Evolutionary conservation across 1,140 invertebrate genomes (phyloP), one percentile per base, ranked within the genome.

Genomic region (Dendrolimus kikuchii): DNA sequence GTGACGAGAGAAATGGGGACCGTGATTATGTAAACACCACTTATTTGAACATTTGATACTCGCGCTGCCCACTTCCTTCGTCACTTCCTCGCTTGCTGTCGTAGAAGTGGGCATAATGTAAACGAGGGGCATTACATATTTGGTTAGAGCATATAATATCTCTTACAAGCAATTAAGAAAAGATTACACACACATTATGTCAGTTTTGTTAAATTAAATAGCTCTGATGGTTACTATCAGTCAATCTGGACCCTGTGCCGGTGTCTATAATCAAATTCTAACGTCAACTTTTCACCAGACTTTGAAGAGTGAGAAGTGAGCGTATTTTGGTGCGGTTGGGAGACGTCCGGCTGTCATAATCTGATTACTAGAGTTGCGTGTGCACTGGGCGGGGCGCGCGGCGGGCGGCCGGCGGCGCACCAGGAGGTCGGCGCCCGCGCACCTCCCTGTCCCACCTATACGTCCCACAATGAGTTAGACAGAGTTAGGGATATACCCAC

Each of bases 301-400:
- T 67, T 54, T 75, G 73, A 81, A 67, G 68, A 72, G 71, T 81
- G 77, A 84, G 68, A 76, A 81, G 78, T 72, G 66, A 43, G n/a
- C 42, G 50, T 42, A 51, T 41, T 44, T 23, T 44, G 42, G 65
- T 72, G 66, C 68, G 62, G 61, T 64, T 64, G 74, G 60, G 52
- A 77, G 77, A 79, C 71, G 66, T 59, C 55, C 55, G 70, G 68
- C 79, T 83, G 82, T 86, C 82, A 83, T 83, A 86, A 86, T 86
- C 78, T 81, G 82, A 86, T 86, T 85, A 85, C 81, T 80, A 80
- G 78, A 78, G 77, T 60, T 79, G 74, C 60, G 68, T 67, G 72
- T 56, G 66, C 23, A 23, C 64, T 76, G 80, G 81, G 82, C 80
- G 81, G 82, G 79, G 81, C 79, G 78, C 79, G 73, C 78, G 76